Evolutionary conservation across 2,113 vertebrate species (phyloP).

Genomic region (Baryphthengus martii): DNA sequence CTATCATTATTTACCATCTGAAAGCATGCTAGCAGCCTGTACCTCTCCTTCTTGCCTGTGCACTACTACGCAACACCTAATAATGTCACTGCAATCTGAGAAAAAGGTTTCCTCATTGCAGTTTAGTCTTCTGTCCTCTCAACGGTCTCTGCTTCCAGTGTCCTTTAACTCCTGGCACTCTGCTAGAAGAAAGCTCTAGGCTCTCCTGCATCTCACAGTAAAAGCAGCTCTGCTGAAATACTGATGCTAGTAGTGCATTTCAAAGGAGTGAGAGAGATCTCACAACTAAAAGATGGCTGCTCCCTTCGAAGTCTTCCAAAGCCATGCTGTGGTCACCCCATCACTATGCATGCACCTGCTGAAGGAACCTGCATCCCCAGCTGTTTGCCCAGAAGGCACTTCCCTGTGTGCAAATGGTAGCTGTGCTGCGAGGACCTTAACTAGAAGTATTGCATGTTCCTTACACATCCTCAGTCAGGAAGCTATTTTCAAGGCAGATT

Average conservation of each 20-base stretch:
- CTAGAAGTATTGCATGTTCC: not conserved
- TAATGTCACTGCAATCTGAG: not conserved
- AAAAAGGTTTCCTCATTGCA: fast-evolving
- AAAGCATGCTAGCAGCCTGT: fast-evolving
- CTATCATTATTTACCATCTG: not conserved
- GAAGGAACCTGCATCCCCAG: not conserved
- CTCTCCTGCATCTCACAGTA: not conserved
- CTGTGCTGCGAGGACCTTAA: not conserved
- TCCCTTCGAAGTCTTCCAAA: not conserved
- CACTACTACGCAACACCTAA: not conserved
- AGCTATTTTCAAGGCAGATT: not conserved
- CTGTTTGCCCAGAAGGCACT: not conserved
- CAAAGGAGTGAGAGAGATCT: not conserved
- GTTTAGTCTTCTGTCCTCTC: not conserved
- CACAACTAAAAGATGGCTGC: not conserved
- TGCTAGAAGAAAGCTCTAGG: not conserved
- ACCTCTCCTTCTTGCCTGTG: not conserved
- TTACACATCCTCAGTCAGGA: not conserved
- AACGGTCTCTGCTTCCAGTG: not conserved
- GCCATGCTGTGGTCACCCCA: not conserved
- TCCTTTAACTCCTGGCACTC: not conserved
- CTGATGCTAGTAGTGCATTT: not conserved
- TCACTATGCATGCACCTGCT: too few species aligned
- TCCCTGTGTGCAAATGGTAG: not conserved
- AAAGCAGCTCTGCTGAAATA: not conserved